phyloP scores from a whole-genome alignment of 2,888 invertebrate species.

The Polyommatus icarus region DNA sequence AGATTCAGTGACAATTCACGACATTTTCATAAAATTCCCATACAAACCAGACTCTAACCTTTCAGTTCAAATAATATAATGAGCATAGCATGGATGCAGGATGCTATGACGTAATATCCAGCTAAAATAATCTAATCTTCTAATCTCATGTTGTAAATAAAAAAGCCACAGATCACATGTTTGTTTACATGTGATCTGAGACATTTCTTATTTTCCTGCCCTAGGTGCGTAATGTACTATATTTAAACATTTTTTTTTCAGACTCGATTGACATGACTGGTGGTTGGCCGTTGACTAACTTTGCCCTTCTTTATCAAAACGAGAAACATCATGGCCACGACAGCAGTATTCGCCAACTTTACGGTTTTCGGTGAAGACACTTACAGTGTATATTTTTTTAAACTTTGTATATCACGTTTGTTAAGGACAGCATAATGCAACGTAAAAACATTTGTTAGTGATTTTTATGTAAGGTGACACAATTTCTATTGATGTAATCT shows the following conservation, averaged over 20 bases:
- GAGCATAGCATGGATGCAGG: too few species aligned
- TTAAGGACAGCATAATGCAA: constrained; percentile 50
- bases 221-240: too few species aligned
- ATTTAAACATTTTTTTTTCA: not conserved
- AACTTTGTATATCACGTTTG: constrained; percentile 70
- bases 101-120: too few species aligned
- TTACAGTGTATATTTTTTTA: constrained; percentile 77
- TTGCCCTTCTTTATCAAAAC: not conserved
- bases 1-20: too few species aligned
- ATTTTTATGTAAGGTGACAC: constrained; percentile 31
- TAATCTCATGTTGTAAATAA: too few species aligned
- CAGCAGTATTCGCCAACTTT: constrained; percentile 34
- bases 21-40: too few species aligned
- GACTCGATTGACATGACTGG: not conserved
- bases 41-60: too few species aligned
- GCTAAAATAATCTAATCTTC: too few species aligned
- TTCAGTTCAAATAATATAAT: too few species aligned
- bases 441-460: constrained; percentile 30
- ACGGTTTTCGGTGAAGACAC: constrained; percentile 50
- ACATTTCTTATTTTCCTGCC: too few species aligned
- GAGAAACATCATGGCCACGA: constrained; percentile 27
- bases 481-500: not conserved
- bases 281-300: not conserved
- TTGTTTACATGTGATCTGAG: too few species aligned
- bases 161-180: too few species aligned